These are phyloP conservation scores for Alethe diademata DNA, from an alignment of 2,113 vertebrate genomes.

Conservation along the genomic window DNA sequence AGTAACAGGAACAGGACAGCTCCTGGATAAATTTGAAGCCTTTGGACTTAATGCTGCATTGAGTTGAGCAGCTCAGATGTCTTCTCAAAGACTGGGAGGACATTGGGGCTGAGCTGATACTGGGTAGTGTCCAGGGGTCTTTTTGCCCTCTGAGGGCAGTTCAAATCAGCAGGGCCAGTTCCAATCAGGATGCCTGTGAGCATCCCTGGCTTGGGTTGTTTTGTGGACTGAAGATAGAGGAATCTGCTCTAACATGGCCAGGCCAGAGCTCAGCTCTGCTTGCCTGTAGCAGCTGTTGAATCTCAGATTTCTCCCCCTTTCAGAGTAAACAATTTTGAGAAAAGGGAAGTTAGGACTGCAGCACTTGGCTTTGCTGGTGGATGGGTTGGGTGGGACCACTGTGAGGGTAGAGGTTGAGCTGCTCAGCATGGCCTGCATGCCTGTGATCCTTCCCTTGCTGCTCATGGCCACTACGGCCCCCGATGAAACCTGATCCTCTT, in stretches of 20 bases:
- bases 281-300: not conserved
- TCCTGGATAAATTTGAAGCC: not conserved
- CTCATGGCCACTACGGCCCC: not conserved
- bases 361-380: not conserved
- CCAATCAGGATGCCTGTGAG: not conserved
- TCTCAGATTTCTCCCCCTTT: not conserved
- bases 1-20: not conserved
- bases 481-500: not conserved
- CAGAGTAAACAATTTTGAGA: fast-evolving
- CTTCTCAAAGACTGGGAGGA: not conserved
- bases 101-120: not conserved
- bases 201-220: not conserved
- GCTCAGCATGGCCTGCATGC: not conserved
- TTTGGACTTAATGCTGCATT: not conserved
- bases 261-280: not conserved
- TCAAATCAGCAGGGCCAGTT: not conserved
- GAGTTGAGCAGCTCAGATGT: not conserved
- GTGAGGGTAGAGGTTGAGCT: not conserved
- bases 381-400: not conserved
- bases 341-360: not conserved
- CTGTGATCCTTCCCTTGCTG: not conserved
- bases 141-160: not conserved
- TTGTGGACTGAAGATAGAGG: not conserved
- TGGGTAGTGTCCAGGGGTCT: not conserved
- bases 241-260: not conserved